A percentile compares a stretch with the other conserved stretches of the same genome.
These are phyloP conservation scores for Mirounga angustirostris DNA, from an alignment of 2,113 vertebrate species.

Conservation along the genomic window DNA sequence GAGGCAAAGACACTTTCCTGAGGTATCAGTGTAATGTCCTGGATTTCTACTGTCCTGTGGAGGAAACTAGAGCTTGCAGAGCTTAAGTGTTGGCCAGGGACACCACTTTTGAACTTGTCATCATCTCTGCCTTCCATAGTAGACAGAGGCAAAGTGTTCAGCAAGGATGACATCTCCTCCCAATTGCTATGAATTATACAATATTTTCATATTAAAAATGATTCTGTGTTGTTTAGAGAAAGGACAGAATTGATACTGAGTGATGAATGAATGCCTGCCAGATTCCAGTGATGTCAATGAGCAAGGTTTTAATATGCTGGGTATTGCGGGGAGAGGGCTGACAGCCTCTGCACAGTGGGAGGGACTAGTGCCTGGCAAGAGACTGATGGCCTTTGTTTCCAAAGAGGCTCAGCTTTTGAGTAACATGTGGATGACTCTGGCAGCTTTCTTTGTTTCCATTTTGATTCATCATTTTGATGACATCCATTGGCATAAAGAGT, in stretches of 20 bases:
- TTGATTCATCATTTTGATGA: conserved; percentile 1
- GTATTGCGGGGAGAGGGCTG: not conserved
- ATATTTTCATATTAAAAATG: conserved; percentile 44
- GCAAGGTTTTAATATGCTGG: not conserved
- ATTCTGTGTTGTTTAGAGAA: conserved; percentile 25
- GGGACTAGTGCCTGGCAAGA: fast-evolving
- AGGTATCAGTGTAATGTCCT: not conserved
- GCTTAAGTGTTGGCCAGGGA: not conserved
- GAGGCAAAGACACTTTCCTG: not conserved
- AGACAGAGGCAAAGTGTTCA: not conserved
- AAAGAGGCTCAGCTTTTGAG: not conserved
- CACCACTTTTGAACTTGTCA: not conserved
- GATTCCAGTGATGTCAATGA: not conserved
- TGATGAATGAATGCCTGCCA: not conserved
- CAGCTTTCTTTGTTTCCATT: not conserved
- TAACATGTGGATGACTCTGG: not conserved
- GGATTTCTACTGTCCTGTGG: not conserved
- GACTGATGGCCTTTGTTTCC: not conserved
- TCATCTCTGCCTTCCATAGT: not conserved
- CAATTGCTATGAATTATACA: conserved; percentile 13
- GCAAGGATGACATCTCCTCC: not conserved
- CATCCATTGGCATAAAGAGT: conserved; percentile 13
- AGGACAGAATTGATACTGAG: not conserved
- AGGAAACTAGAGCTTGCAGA: not conserved
- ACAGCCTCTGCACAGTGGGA: not conserved